Base-by-base conservation (phyloP, 1,140 invertebrate species). In the Lepidurus couesii region DNA sequence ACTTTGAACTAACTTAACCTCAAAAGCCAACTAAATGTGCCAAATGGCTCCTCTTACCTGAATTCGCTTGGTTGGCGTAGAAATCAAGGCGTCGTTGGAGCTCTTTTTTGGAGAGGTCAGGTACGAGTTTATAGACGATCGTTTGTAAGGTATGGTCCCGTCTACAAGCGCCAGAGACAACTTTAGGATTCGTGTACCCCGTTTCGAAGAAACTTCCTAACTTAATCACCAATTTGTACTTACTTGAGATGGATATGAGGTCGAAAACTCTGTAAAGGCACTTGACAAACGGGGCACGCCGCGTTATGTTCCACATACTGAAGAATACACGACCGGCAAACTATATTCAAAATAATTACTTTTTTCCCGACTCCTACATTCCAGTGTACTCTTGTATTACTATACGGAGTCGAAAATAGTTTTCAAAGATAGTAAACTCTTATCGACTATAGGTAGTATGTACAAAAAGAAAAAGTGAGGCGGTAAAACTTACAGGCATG, bases 41-140 rank as follows among this genome's bases (percentile, higher is more conserved):
- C 1, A 47, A 65, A 65, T 9, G 1, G 6, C 16, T 65, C 21
- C 53, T 13, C 3, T 65, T 65, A 65, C 53, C 87, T 80, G 90
- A 89, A 80, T 91, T 88, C 1, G 93, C 92, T 83, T 93, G 89
- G 79, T 90, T 90, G 53, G 90, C 88, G 85, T 96, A 97, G 87
- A 95, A 97, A 76, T 91, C 90, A 81, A 92, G 89, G 78, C 95
- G 87, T 79, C 93, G 88, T 82, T 91, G 89, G 91, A 97, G 95
- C 87, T 98, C 96, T 81, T 90, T 90, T 86, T 94, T 91, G 84
- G 95, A 97, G 0, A 98, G 86, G 8, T 93, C 93, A 43, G 96
- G 96, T 77, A 98, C 95, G 80, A 98, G 86, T 88, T 98, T 98
- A 85, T 98, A 98, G 1, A 98, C 96, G 84, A 98, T 93, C 82